Conservation (phyloP, 2,888 invertebrate species). For the Drosophila phalerata region DNA sequence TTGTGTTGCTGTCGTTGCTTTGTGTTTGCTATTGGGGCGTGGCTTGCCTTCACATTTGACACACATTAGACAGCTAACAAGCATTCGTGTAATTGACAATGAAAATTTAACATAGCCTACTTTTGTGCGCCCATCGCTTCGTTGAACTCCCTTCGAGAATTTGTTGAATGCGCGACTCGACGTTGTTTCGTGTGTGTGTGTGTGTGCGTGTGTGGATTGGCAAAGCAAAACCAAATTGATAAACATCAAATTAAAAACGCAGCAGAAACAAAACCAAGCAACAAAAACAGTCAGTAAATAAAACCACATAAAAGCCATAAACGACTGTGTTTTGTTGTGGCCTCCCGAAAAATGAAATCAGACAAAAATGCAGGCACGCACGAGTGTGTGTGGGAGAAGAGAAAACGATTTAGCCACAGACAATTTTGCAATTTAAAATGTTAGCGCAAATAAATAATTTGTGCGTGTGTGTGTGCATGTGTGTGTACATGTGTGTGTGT, state of each 20-base stretch:
- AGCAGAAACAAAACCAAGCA: conserved; percentile 35
- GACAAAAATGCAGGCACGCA: conserved; percentile 29
- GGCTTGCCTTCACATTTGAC: conserved; percentile 31
- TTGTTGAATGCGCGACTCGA: conserved; percentile 4
- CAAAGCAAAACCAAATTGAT: conserved; percentile 51
- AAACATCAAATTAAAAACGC: conserved; percentile 75
- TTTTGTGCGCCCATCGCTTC: conserved; percentile 30
- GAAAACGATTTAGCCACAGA: conserved; percentile 77
- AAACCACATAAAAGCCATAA: conserved; percentile 75
- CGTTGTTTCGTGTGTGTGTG: background rate
- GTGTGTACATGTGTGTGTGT: background rate
- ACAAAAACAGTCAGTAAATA: conserved; percentile 56
- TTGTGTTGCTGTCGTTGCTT: conserved; percentile 13
- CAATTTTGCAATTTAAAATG: conserved; percentile 79
- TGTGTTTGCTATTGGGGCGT: conserved; percentile 24
- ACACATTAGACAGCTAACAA: conserved; percentile 69
- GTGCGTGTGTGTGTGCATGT: conserved; percentile 16
- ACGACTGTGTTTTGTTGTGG: conserved; percentile 64
- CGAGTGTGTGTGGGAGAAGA: conserved; percentile 11
- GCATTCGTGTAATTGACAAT: conserved; percentile 64
- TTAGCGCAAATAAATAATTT: conserved; percentile 73
- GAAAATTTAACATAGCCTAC: conserved; percentile 51
- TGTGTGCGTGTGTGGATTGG: background rate
- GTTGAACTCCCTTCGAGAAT: conserved; percentile 14
- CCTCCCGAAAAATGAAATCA: conserved; percentile 48